Evolutionary conservation across 2,113 vertebrate species (phyloP), one percentile per base, ranked within the genome.

Genomic region (Hippocampus zosterae): DNA sequence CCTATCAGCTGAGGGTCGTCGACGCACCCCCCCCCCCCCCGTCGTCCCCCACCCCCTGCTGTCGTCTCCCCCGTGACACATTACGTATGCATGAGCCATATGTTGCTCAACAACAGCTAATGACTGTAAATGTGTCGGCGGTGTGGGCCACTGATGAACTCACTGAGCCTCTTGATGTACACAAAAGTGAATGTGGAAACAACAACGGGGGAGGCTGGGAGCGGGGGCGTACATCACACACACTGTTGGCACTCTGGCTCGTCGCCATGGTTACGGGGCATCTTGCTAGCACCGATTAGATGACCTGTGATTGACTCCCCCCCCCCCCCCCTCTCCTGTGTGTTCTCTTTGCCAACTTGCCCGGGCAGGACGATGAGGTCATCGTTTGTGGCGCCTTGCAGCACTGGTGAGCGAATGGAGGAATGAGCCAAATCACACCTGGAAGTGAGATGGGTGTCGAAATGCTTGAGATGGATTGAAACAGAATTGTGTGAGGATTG

Each of bases 251-350:
- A 82, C 74, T 73, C 78, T 67, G 66, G 73, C 79, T 83, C 74
- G 79, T 84, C 71, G 69, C 86, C 78, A 90, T 83, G 82, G 85
- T 85, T 87, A 90, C 87, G 8, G 71, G 79, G 67, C 73, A 69
- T 81, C 74, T 67, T 61, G 64, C 74, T 69, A 6, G 8, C 21
- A 46, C 74, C 61, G 64, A 84, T 83, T 81, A 83, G 81, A 72
- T 68, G 40, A 89, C 89, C 88, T 71, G 13, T 71, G 70, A 84
- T 76, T 82, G 85, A 88, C 83, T 76, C 68, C 74, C 27, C 27
- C 1, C 27, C 27, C 1, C 27, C 27, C 77, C 55, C 12, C 10
- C 55, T 12, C 42, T 13, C 57, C 68, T 13, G 70, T 81, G 81
- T 74, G n/a, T 73, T 73, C 72, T 78, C 69, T 81, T 81, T 87